These are phyloP conservation scores for Drosophila fulvimacula DNA, from an alignment of 2,888 invertebrate species.

Conservation along the genomic window DNA sequence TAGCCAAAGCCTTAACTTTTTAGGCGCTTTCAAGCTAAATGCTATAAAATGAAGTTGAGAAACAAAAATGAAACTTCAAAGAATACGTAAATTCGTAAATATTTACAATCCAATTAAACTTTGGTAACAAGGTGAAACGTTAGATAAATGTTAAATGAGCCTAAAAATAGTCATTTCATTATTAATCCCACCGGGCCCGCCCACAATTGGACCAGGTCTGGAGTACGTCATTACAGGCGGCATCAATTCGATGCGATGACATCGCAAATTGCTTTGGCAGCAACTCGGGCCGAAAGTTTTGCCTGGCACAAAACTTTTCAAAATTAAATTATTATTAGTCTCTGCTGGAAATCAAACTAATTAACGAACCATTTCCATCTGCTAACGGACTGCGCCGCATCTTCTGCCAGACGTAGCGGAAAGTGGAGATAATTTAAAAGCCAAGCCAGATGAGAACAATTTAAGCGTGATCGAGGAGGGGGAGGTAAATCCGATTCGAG, in stretches of 20 bases:
- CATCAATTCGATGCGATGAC: slow-evolving; percentile 31
- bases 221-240: slow-evolving; percentile 17
- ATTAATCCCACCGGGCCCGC: neutral
- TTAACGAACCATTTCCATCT: slow-evolving; percentile 42
- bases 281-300: slow-evolving; percentile 48
- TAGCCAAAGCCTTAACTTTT: neutral
- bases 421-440: slow-evolving; percentile 51
- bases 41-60: neutral
- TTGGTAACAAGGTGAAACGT: slow-evolving; percentile 5
- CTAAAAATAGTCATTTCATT: slow-evolving; percentile 30
- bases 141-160: slow-evolving; percentile 26
- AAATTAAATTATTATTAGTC: slow-evolving; percentile 60
- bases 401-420: slow-evolving; percentile 3
- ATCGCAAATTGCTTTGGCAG: slow-evolving; percentile 15
- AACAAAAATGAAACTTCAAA: neutral
- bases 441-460: slow-evolving; percentile 14
- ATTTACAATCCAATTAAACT: slow-evolving; percentile 27
- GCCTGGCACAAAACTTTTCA: slow-evolving; percentile 6
- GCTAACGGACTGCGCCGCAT: slow-evolving; percentile 8
- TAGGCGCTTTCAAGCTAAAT: neutral
- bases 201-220: neutral
- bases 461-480: neutral
- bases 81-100: slow-evolving; percentile 17
- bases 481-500: neutral
- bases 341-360: slow-evolving; percentile 60